Evolutionary conservation across 2,113 vertebrate species (phyloP), one percentile per base, ranked within the genome.

Genomic region (Probosciger aterrimus): DNA sequence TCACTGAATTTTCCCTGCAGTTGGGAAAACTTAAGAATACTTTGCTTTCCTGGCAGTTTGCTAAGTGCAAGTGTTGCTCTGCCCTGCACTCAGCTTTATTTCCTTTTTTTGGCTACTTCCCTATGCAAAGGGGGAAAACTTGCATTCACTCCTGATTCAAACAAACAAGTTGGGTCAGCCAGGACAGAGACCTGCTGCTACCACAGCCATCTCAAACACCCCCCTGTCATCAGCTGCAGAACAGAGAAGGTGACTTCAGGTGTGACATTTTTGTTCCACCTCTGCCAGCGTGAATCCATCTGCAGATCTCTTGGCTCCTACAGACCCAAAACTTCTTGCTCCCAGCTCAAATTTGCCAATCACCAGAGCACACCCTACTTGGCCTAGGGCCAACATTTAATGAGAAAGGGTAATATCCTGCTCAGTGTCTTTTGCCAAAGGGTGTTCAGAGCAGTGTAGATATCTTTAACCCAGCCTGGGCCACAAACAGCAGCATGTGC

Each of bases 361-460:
- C 11, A 43, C 10, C 28, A 19, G 2, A 31, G 8, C 35, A 43
- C 0, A 0, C 3, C 11, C 6, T 16, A 7, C 22, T 69, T 19
- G 2, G 20, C 22, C 33, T 83, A 77, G 22, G 33, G 33, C 7
- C 13, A 59, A 20, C 17, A 24, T 41, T 83, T 52, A 69, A 16
- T 18, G 22, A 33, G 28, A 44, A 25, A 37, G 9, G 7, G 11
- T 33, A 50, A 46, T 33, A 31, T 50, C 15, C 33, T 39, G 24
- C 46, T 77, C 49, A 43, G 14, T 2, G 4, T 44, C 49, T 80
- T 93, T 65, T 70, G 30, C 18, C 19, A 43, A 76, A 41, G 33
- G 12, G 1, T 35, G 14, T 67, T 78, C 33, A 24, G 19, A 23
- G 10, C 25, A 22, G 6, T 5, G 5, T 9, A 59, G 10, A 10